Conservation (phyloP, 2,113 vertebrate genomes). For the Jaculus jaculus region DNA sequence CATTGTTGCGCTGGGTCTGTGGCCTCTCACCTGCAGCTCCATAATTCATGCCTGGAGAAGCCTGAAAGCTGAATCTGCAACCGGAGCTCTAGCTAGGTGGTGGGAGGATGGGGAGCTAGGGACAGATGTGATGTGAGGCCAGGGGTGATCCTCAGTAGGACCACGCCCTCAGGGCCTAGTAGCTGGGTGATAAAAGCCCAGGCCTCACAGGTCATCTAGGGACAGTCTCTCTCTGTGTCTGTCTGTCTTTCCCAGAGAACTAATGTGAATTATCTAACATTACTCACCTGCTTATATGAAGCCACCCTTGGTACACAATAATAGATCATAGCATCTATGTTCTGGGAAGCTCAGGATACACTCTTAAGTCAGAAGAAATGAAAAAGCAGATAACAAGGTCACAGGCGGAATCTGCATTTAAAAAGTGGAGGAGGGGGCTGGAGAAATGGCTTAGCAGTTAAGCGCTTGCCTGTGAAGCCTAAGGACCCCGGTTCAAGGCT, state of each 20-base stretch:
- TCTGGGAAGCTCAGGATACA: neutral
- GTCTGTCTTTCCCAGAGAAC: neutral
- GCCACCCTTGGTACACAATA: neutral
- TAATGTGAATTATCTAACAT: neutral
- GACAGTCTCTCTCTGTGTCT: slow-evolving; percentile 39
- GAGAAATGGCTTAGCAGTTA: too few relatives aligned
- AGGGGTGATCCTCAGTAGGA: too few relatives aligned
- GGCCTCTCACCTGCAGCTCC: neutral
- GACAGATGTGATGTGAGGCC: neutral
- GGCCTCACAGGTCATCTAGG: neutral
- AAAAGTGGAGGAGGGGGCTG: neutral
- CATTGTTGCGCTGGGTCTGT: neutral
- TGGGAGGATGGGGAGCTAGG: neutral
- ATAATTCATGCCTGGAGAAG: slow-evolving; percentile 18
- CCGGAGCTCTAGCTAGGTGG: neutral
- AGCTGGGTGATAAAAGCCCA: neutral
- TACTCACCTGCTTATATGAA: neutral
- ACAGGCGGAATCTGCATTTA: neutral
- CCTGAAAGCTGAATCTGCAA: neutral
- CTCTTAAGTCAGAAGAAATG: neutral
- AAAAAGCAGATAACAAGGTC: neutral
- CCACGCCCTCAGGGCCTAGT: neutral
- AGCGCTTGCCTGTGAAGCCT: too few relatives aligned
- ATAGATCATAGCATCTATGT: neutral
- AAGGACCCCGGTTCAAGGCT: too few relatives aligned